Percentiles rank a stretch among this genome's conserved stretches.
Evolutionary conservation across 2,113 vertebrate species (phyloP).

Genomic region (Mobula hypostoma): DNA sequence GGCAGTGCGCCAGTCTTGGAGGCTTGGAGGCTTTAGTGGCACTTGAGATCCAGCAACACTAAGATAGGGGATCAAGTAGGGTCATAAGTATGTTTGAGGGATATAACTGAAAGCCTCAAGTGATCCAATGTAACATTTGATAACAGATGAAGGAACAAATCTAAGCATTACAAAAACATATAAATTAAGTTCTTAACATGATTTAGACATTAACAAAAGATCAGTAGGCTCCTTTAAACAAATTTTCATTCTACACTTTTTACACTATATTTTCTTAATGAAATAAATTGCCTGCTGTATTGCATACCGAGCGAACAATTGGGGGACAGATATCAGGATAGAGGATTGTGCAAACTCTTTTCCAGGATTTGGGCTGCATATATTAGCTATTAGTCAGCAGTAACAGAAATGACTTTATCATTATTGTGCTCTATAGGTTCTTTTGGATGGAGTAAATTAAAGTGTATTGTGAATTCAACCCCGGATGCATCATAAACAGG

Average conservation of each 20-base stretch:
- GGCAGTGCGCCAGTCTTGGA: slow-evolving; percentile 49
- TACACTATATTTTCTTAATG: neutral
- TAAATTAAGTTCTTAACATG: neutral
- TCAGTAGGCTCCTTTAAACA: neutral
- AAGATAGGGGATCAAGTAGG: slow-evolving; percentile 52
- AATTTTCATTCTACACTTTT: neutral
- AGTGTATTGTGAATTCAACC: neutral
- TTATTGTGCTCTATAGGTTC: neutral
- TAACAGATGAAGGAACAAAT: neutral
- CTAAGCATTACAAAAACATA: neutral
- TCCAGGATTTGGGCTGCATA: neutral
- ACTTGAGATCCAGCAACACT: slow-evolving; percentile 61
- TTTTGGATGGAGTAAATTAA: neutral
- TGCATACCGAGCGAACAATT: neutral
- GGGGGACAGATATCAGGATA: neutral
- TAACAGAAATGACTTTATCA: neutral
- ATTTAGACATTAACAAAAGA: neutral
- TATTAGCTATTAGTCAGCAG: neutral
- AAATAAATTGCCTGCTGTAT: neutral
- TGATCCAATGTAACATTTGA: neutral
- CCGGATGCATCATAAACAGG: neutral
- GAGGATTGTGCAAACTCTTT: neutral
- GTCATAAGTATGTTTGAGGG: slow-evolving; percentile 20
- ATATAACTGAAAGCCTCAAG: neutral
- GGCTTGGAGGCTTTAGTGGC: slow-evolving; percentile 70